Base-by-base conservation (phyloP, 2,797 vertebrate species). In the Eidolon dupreanum region DNA sequence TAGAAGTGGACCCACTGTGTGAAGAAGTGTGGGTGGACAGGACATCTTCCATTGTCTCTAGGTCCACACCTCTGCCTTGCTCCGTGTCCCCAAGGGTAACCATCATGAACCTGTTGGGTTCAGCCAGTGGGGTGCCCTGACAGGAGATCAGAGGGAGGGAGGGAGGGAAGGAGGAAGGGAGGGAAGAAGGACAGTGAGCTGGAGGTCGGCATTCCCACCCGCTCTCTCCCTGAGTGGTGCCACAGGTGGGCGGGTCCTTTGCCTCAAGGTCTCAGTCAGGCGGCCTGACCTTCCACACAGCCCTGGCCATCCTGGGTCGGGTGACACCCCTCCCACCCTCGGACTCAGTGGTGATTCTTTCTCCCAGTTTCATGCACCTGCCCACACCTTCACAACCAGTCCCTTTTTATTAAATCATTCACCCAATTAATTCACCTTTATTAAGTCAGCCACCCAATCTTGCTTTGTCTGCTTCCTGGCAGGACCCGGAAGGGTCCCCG, bases 241-340 rank as follows among this genome's bases (percentile, higher is more conserved):
- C 5, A 5, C 0, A 0, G 49, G 51, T 0, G 4, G 57, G 46
- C 2, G 16, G 4, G 1, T 13, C 7, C 36, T 82, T 31, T 0
- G 16, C 36, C 17, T 12, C 6, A 22, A 41, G 55, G 59, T 19
- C 70, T 19, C 61, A 6, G 16, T 49, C 63, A 59, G 0, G 16
- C 2, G 6, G 59, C 5, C 28, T 28, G 3, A n/a, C 36, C 49
- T 49, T 2, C 20, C 36, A 0, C 26, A 13, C 55, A 16, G 16
- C 12, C 59, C 17, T 15, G 6, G 12, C 38, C 43, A 31, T 28
- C 33, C 38, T 2, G 7, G 11, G 33, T 46, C 49, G 33, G 20
- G 24, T 20, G 78, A 41, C 33, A 9, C 5, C 79, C 31, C 20
- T 28, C 10, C 13, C 3, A 17, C 38, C 43, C n/a, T 3, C 26